A percentile compares a stretch with the other conserved stretches of the same genome.
phyloP scores from a whole-genome alignment of 2,888 invertebrate genomes.

The Eupithecia inturbata region DNA sequence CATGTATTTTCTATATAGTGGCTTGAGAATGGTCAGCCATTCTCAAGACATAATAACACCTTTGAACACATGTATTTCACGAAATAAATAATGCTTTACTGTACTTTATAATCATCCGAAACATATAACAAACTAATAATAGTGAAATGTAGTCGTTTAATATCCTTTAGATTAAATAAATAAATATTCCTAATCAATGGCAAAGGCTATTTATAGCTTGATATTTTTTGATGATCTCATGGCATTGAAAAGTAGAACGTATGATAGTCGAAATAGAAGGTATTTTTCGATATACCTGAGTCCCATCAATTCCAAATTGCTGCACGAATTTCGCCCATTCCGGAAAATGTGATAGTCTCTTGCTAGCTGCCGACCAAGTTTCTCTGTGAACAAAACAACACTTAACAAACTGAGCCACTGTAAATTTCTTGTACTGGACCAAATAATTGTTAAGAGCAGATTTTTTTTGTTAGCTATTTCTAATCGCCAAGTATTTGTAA shows the following conservation, averaged over 20 bases:
- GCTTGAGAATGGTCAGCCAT: too few relatives aligned
- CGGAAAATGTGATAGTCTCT: constrained; percentile 93
- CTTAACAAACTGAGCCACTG: background rate
- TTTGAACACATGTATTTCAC: too few relatives aligned
- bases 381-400: constrained; percentile 83
- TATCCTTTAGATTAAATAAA: too few relatives aligned
- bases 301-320: constrained; percentile 93
- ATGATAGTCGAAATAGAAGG: background rate
- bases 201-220: background rate
- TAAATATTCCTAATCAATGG: background rate
- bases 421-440: background rate
- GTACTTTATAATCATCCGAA: background rate
- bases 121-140: too few relatives aligned
- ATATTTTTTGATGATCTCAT: background rate
- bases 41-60: too few relatives aligned
- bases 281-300: constrained; percentile 76
- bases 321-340: constrained; percentile 96
- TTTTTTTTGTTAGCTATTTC: too few relatives aligned
- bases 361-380: constrained; percentile 93
- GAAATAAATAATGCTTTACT: too few relatives aligned
- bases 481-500: too few relatives aligned
- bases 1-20: too few relatives aligned
- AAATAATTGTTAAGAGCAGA: too few relatives aligned
- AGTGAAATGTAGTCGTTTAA: too few relatives aligned
- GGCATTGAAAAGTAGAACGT: background rate